Percentiles rank a stretch among this genome's conserved stretches.
phyloP scores from a whole-genome alignment of 2,113 vertebrate species.

The Oreochromis spilurus region DNA sequence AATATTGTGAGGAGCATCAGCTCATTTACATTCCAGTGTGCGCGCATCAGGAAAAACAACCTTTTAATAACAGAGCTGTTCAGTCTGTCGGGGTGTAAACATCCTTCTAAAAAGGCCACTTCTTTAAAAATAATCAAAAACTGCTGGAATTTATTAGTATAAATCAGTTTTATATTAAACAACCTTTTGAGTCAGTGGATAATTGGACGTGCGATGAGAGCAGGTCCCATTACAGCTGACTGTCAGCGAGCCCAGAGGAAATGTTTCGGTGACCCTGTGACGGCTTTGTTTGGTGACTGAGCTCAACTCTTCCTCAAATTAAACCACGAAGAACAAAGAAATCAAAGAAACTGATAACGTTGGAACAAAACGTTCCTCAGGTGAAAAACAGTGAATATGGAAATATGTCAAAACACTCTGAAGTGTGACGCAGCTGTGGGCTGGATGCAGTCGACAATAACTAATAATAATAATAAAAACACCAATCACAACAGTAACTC shows the following conservation, averaged over 20 bases:
- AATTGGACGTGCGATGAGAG: accelerated
- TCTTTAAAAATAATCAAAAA: not conserved
- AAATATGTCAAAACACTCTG: not conserved
- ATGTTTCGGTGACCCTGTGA: accelerated
- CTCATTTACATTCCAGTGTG: not conserved
- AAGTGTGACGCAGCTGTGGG: not conserved
- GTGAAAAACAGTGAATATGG: not conserved
- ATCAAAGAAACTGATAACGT: not conserved
- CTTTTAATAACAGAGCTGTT: not conserved
- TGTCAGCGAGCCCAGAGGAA: not conserved
- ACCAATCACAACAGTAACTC: not conserved
- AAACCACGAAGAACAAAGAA: not conserved
- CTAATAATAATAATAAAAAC: not conserved
- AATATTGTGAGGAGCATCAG: accelerated
- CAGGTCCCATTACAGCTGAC: not conserved
- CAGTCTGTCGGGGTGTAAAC: accelerated
- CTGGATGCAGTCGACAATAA: accelerated
- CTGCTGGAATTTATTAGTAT: accelerated
- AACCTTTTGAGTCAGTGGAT: accelerated
- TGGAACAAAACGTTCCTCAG: accelerated
- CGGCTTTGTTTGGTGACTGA: not conserved
- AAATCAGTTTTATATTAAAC: not conserved
- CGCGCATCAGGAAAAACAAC: not conserved
- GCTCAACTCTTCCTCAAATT: not conserved
- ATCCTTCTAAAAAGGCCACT: not conserved